A percentile compares a stretch with the other conserved stretches of the same genome.
phyloP scores from a whole-genome alignment of 2,797 vertebrate genomes.

The Lepidocolaptes lacrymiger region DNA sequence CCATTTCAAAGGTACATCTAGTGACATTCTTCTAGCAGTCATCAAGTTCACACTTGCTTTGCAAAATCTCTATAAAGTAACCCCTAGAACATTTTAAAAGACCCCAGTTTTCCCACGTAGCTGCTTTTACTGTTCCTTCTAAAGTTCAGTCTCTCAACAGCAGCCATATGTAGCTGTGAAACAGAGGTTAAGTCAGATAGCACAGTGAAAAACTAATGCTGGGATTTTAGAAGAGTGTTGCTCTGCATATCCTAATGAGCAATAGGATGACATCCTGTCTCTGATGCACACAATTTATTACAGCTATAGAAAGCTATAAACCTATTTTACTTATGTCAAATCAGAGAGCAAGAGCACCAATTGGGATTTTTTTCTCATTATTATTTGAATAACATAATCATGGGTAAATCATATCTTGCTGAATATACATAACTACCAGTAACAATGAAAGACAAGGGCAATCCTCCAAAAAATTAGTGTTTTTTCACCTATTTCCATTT shows the following conservation, averaged over 20 bases:
- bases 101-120: not conserved
- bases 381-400: not conserved
- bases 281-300: not conserved
- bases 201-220: not conserved
- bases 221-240: not conserved
- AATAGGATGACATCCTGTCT: not conserved
- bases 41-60: not conserved
- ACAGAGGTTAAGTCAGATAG: not conserved
- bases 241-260: not conserved
- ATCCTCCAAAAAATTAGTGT: not conserved
- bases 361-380: not conserved
- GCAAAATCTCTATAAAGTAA: not conserved
- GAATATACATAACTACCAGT: not conserved
- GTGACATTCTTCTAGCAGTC: not conserved
- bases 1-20: not conserved
- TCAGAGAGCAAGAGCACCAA: not conserved
- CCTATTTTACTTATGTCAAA: not conserved
- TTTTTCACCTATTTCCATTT: not conserved
- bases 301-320: not conserved
- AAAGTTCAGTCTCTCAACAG: not conserved
- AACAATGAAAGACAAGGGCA: not conserved
- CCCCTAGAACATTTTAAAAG: not conserved
- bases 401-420: not conserved
- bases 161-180: slow-evolving; percentile 25
- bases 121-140: not conserved